phyloP scores from a whole-genome alignment of 2,888 invertebrate genomes.

The Octodonta nipae region DNA sequence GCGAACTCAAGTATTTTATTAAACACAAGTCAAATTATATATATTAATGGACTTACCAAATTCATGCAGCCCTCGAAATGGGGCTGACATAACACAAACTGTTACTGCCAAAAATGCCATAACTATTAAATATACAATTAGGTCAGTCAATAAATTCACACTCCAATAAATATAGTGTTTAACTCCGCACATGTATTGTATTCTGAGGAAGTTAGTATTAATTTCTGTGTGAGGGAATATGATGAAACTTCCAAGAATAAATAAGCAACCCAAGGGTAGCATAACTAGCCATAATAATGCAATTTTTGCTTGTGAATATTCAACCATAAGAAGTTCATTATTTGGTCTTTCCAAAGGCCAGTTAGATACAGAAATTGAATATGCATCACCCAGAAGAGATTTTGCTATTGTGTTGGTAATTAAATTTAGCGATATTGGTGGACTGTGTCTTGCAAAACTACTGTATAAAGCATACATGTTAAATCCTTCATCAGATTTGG shows the following conservation, averaged over 20 bases:
- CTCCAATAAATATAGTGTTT: slow-evolving; percentile 49
- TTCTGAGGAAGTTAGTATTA: slow-evolving; percentile 46
- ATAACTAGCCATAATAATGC: slow-evolving; percentile 29
- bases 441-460: slow-evolving; percentile 38
- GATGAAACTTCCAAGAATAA: slow-evolving; percentile 41
- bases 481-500: slow-evolving; percentile 11
- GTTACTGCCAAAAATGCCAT: slow-evolving; percentile 11
- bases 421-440: slow-evolving; percentile 40
- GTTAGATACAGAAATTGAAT: slow-evolving; percentile 28
- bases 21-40: not conserved
- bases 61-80: slow-evolving; percentile 18
- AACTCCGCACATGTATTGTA: slow-evolving; percentile 56
- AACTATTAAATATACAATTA: slow-evolving; percentile 26
- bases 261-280: slow-evolving; percentile 31
- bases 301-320: slow-evolving; percentile 22
- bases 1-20: slow-evolving; percentile 2
- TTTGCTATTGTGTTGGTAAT: slow-evolving; percentile 37
- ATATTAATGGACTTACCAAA: slow-evolving; percentile 21
- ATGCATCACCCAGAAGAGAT: slow-evolving; percentile 20
- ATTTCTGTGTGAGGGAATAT: slow-evolving; percentile 52
- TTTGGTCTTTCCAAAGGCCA: slow-evolving; percentile 25
- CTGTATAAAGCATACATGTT: slow-evolving; percentile 34
- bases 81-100: slow-evolving; percentile 10
- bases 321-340: slow-evolving; percentile 9
- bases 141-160: slow-evolving; percentile 45